Conservation (phyloP, 2,797 vertebrate genomes). For the Gobio occitaniae region DNA sequence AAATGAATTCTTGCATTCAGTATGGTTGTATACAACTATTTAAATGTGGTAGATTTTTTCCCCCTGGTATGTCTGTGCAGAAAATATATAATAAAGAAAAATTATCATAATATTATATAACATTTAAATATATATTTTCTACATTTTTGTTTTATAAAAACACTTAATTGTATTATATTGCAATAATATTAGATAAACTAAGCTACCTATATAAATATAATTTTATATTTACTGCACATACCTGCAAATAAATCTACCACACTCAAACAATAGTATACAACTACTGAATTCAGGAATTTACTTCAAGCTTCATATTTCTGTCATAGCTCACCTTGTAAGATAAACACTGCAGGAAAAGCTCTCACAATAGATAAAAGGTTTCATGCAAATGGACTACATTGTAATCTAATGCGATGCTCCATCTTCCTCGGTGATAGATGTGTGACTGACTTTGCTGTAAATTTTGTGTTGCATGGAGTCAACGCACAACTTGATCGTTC, state of each 20-base stretch:
- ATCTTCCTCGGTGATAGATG: conserved; percentile 44
- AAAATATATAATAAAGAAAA: too few relatives aligned
- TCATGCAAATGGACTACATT: conserved; percentile 33
- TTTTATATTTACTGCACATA: background rate
- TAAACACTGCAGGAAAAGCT: background rate
- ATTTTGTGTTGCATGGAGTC: conserved; percentile 25
- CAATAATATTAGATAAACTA: background rate
- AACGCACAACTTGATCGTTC: conserved; percentile 14
- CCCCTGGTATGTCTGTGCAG: too few relatives aligned
- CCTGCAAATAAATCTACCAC: background rate
- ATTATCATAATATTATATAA: too few relatives aligned
- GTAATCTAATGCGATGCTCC: conserved; percentile 33
- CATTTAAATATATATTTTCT: too few relatives aligned
- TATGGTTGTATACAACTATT: too few relatives aligned
- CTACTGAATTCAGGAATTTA: background rate
- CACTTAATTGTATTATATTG: too few relatives aligned
- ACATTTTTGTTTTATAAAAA: too few relatives aligned
- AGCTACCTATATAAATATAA: background rate
- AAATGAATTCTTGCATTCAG: too few relatives aligned
- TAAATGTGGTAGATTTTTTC: too few relatives aligned
- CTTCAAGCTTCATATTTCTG: background rate
- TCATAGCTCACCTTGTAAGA: conserved; percentile 1
- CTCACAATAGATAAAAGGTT: background rate
- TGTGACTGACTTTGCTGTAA: conserved; percentile 44
- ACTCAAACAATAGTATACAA: conserved; percentile 4